Percentiles rank a stretch among this genome's conserved stretches.
Conservation (phyloP, 2,797 vertebrate genomes). For the Artibeus jamaicensis region DNA sequence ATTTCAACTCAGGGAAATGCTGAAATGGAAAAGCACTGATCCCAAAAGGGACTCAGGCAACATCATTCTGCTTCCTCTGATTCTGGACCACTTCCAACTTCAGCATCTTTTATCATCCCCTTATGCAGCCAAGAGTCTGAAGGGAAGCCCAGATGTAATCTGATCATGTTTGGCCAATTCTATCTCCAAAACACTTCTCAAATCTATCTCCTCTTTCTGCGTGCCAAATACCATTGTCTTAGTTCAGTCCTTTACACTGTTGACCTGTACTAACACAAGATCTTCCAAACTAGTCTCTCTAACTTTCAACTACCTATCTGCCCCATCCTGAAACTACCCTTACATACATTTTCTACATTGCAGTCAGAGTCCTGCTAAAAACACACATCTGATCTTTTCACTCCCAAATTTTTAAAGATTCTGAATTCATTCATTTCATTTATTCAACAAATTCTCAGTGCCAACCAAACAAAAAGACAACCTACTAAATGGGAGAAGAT, state of each 20-base stretch:
- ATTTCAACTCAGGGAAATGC: constrained; percentile 50
- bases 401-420: background rate
- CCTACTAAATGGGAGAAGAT: background rate
- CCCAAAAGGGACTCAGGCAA: constrained; percentile 42
- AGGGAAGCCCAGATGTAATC: constrained; percentile 59
- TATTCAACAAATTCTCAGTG: background rate
- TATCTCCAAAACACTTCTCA: constrained; percentile 57
- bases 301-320: background rate
- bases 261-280: constrained; percentile 8
- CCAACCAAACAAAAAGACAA: background rate
- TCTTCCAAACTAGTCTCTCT: background rate
- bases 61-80: constrained; percentile 9
- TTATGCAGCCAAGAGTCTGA: constrained; percentile 49
- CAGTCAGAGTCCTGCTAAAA: background rate
- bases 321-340: background rate
- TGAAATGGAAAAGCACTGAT: constrained; percentile 58
- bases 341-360: background rate
- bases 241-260: background rate
- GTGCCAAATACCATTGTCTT: constrained; percentile 35
- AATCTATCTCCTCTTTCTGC: constrained; percentile 32
- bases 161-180: constrained; percentile 52
- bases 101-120: constrained; percentile 48
- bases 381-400: background rate
- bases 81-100: constrained; percentile 47
- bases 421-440: background rate